Base-by-base conservation (phyloP, 2,888 invertebrate species). In the Pelosia muscerda region DNA sequence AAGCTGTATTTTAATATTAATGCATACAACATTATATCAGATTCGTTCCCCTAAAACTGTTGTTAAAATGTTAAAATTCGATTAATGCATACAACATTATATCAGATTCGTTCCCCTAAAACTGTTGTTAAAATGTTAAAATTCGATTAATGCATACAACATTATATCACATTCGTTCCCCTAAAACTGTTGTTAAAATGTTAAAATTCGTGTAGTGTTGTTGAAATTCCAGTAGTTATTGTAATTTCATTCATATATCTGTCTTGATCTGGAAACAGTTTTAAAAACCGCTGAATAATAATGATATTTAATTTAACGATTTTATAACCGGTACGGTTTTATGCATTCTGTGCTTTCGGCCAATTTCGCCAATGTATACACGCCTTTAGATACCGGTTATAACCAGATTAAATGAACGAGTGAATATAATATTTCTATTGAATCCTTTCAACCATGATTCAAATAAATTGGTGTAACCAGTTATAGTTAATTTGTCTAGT, bases 381-480 rank as follows among this genome's bases (percentile, higher is more conserved):
- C 56, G 25, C 63, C 55, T 56, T 38, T 25, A 56, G n/a, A 56
- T 56, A 63, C 63, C 38, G 28, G 58, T 58, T 54, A 55, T 54
- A 58, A 53, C 58, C 49, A 53, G 58, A 63, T 49, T 26, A 23
- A 34, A 54, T 66, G 42, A 61, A 56, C 54, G 60, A 28, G 23
- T 55, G 25, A 60, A 60, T 26, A n/a, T 13, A 34, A 65, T 59
- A 25, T 38, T 31, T 65, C 34, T 65, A 65, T 60, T 60, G 59
- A 60, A 65, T 54, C 26, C 26, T 19, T 54, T 34, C 38, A 38
- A 38, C 38, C 9, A 38, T 38, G 38, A 15, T 38, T 15, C 19
- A 10, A 34, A 26, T 3, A 42, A 66, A 56, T 55, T 56, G 54
- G 3, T 61, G 15, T 4, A 55, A 56, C 60, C 28, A 19, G 66